phyloP scores from a whole-genome alignment of 2,888 invertebrate genomes.

The Cremastinae sp. region DNA sequence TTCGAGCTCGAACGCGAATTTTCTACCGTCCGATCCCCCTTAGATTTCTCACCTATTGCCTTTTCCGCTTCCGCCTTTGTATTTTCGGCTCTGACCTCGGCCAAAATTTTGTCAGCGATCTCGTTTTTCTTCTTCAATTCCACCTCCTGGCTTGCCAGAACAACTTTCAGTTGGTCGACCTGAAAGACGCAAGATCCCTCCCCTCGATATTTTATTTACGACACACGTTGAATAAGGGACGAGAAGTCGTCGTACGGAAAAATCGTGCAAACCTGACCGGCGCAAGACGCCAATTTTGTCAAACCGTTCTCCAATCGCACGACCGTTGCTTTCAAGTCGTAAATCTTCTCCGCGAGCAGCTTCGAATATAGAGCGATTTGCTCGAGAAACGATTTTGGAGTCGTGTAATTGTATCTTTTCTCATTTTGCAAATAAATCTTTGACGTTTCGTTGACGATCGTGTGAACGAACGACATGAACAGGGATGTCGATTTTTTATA shows the following conservation, averaged over 20 bases:
- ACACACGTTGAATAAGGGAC: too few relatives aligned
- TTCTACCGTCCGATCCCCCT: conserved; percentile 64
- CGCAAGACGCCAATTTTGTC: conserved; percentile 92
- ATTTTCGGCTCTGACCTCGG: conserved; percentile 93
- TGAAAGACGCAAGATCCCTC: conserved; percentile 61
- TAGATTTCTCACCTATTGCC: conserved; percentile 88
- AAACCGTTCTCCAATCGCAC: conserved; percentile 92
- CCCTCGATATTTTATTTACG: too few relatives aligned
- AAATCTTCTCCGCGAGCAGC: conserved; percentile 85
- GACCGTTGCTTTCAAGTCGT: conserved; percentile 88
- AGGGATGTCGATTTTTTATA: conserved; percentile 84
- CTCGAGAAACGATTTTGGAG: conserved; percentile 97
- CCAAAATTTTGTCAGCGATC: conserved; percentile 93
- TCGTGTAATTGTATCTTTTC: conserved; percentile 96
- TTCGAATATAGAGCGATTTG: conserved; percentile 92
- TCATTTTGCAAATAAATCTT: conserved; percentile 91
- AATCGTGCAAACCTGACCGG: conserved; percentile 87
- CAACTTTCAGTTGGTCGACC: conserved; percentile 91
- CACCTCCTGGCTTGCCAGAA: conserved; percentile 89
- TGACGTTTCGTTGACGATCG: conserved; percentile 93
- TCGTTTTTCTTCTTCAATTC: conserved; percentile 93
- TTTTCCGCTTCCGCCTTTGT: conserved; percentile 95
- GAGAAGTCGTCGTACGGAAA: too few relatives aligned
- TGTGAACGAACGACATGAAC: conserved; percentile 96
- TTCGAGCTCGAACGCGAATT: conserved; percentile 23